phyloP scores from a whole-genome alignment of 2,888 invertebrate species.

The Spilosoma lubricipeda region DNA sequence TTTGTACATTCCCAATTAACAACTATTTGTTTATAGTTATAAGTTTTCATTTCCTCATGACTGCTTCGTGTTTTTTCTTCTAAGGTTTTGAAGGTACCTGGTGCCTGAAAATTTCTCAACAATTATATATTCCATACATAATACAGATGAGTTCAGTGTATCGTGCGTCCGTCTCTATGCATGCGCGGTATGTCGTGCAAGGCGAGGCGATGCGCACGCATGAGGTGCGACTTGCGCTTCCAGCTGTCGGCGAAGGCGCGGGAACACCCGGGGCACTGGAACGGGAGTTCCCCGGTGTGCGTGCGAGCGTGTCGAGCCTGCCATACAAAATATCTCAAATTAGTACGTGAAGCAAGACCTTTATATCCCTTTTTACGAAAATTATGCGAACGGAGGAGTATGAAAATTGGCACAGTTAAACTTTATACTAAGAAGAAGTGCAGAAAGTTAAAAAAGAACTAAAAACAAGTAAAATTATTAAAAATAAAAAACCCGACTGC shows the following conservation, averaged over 20 bases:
- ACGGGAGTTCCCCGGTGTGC: constrained; percentile 80
- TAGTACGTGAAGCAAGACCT: too few species aligned
- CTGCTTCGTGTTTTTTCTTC: not conserved
- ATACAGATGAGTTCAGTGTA: constrained; percentile 21
- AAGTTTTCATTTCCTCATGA: too few species aligned
- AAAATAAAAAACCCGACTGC: too few species aligned
- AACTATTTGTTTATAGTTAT: too few species aligned
- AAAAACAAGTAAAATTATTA: too few species aligned
- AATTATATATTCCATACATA: not conserved
- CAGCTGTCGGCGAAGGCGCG: constrained; percentile 79
- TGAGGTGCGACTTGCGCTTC: constrained; percentile 81
- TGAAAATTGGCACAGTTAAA: too few species aligned
- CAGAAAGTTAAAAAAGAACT: too few species aligned
- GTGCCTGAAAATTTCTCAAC: not conserved
- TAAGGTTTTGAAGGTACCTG: not conserved
- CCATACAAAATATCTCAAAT: not conserved
- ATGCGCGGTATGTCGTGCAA: constrained; percentile 74
- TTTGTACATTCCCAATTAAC: too few species aligned
- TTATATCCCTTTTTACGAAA: too few species aligned
- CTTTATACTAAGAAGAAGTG: too few species aligned
- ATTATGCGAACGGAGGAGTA: too few species aligned
- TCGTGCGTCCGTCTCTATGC: constrained; percentile 58
- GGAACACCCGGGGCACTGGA: constrained; percentile 72
- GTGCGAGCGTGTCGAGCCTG: constrained; percentile 77
- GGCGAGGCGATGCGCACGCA: constrained; percentile 72